Evolutionary conservation across 2,888 invertebrate genomes (phyloP), one percentile per base, ranked within the genome.

Genomic region (Apotomis turbidana): DNA sequence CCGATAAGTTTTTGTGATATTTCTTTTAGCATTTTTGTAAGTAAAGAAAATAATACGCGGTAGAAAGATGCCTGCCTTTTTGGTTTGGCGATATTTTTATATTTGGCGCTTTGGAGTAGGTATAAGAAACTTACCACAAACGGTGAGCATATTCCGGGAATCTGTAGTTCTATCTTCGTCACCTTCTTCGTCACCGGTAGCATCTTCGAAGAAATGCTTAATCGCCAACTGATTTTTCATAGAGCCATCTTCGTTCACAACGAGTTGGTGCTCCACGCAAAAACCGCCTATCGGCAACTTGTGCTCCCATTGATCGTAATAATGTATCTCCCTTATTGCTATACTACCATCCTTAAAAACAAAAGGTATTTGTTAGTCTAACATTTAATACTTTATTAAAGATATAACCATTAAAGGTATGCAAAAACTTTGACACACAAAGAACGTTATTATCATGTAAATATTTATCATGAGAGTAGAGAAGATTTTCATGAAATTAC

Each of bases 261-360:
- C 36, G 5, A 67, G 4, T 38, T 38, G 49, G 36, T 13, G 55
- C 8, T 67, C 67, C 4, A 67, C 27, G n/a, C 67, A 67, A 36
- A 58, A 67, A 10, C 12, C 1, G 0, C 27, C 49, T 0, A 36
- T 15, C 0, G 8, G 1, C 4, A n/a, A 10, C 8, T 49, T 13
- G 2, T 0, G 0, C 36, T 27, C 4, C 67, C 58, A 67, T 27
- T 67, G 57, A 13, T 67, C 5, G 9, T 46, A 8, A n/a, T 13
- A 58, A 13, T 67, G 57, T 36, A 58, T 4, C 3, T 36, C 38
- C 3, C 27, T 13, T 36, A 49, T 58, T 27, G n/a, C 38, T 49
- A 49, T 15, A 13, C 27, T 58, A 9, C 67, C 67, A 10, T 49
- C 49, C 67, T 67, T 46, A 10, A 38, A 41, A 55, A 64, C 41